phyloP scores from a whole-genome alignment of 2,888 invertebrate genomes.

The Trachelus tabidus region DNA sequence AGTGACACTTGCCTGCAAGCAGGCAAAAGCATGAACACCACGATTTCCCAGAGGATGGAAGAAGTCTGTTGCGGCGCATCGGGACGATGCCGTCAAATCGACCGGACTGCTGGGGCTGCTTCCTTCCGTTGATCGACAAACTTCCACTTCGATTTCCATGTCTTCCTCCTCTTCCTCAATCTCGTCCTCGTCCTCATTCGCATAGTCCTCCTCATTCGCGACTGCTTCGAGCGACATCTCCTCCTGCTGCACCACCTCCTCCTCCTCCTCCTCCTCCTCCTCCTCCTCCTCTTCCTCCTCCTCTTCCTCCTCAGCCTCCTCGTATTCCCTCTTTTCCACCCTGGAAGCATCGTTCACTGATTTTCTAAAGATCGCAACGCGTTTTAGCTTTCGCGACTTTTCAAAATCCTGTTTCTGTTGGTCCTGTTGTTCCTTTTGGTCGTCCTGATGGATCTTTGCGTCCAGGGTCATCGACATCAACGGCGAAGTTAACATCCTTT shows the following conservation, averaged over 20 bases:
- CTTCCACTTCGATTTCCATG: constrained; percentile 56
- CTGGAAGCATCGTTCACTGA: neutral
- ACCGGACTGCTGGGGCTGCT: constrained; percentile 65
- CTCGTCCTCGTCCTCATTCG: constrained; percentile 49
- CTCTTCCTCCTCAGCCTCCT: constrained; percentile 23
- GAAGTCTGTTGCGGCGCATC: constrained; percentile 43
- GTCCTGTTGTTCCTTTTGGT: constrained; percentile 9
- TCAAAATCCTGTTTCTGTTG: neutral
- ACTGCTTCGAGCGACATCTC: constrained; percentile 23
- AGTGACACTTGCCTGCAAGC: constrained; percentile 36
- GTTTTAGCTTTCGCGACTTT: neutral
- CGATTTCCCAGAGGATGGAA: constrained; percentile 49
- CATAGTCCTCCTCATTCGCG: constrained; percentile 34
- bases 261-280: constrained; percentile 50
- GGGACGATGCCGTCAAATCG: constrained; percentile 63
- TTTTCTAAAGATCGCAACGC: neutral
- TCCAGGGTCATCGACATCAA: constrained; percentile 6
- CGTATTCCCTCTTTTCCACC: constrained; percentile 29
- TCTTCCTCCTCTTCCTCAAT: constrained; percentile 47
- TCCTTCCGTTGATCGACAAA: constrained; percentile 54
- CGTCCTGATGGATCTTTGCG: constrained; percentile 12
- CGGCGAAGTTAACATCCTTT: constrained; percentile 17
- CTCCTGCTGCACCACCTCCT: constrained; percentile 21
- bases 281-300: constrained; percentile 38
- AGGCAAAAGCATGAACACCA: constrained; percentile 45